Base-by-base conservation (phyloP, 2,888 invertebrate genomes). In the Nomada goodeniana region DNA sequence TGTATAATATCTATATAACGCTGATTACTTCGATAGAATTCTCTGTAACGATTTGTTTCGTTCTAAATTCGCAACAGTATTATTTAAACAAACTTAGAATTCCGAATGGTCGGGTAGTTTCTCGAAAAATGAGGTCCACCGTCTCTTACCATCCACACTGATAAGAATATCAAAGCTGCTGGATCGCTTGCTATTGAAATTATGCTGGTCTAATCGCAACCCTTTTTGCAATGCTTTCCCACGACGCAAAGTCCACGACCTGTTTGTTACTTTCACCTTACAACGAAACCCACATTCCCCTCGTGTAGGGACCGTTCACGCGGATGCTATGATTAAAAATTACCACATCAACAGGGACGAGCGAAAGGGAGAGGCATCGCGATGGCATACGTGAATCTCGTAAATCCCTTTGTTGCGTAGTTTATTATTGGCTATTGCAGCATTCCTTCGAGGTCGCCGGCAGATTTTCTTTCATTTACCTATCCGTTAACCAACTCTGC, bases 231-330 rank as follows among this genome's bases (percentile, higher is more conserved):
- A 73, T 26, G 29, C 47, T 44, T 78, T 83, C 57, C 23, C 73
- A 72, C 70, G 78, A 61, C 15, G 26, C 23, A 42, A 63, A 76
- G 65, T 60, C 23, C 23, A 42, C 71, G 68, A 72, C 50, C 76
- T 29, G 68, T 78, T 36, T 47, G 15, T 15, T 82, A 83, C 83
- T 83, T 83, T 83, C 83, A 83, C 78, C 42, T n/a, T 44, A 11
- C 10, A 55, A 53, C 44, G 44, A 64, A 44, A 47, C 36, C 50
- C 29, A 20, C 61, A n/a, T 65, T 72, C 80, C 57, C 67, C 18
- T 67, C 29, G 60, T 4, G 60, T 53, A 74, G 55, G 63, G 68
- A 68, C 20, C 36, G 52, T n/a, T 72, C 67, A n/a, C 68, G 70
- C 64, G 57, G 57, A 57, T 53, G 53, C 20, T 53, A n/a, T 20